A percentile compares a stretch with the other conserved stretches of the same genome.
phyloP scores from a whole-genome alignment of 2,888 invertebrate genomes.

The Nemapogon koenigi region DNA sequence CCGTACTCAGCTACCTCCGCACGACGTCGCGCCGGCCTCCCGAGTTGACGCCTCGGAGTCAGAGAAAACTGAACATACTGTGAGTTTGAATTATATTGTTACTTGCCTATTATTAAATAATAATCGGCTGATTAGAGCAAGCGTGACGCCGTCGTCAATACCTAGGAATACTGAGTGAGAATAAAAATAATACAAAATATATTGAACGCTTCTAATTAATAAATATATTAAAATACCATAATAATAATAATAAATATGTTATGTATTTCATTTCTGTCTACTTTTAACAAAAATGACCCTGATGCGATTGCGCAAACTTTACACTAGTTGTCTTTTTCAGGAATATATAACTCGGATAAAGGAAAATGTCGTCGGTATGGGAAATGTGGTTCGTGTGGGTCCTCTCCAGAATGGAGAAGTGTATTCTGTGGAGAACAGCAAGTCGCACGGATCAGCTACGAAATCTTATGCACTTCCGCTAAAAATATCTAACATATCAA shows the following conservation, averaged over 20 bases:
- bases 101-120: no score
- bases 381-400: slow-evolving; percentile 70
- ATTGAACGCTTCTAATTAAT: no score
- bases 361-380: slow-evolving; percentile 77
- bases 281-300: no score
- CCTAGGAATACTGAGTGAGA: no score
- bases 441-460: slow-evolving; percentile 34
- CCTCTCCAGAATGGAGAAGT: slow-evolving; percentile 55
- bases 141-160: no score
- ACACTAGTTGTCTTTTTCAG: no score
- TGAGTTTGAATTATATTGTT: slow-evolving; percentile 19
- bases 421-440: slow-evolving; percentile 48
- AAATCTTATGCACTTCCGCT: slow-evolving; percentile 56
- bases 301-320: no score
- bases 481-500: slow-evolving; percentile 52
- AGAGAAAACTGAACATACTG: slow-evolving; percentile 53
- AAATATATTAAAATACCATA: no score
- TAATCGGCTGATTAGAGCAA: no score
- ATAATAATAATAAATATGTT: no score
- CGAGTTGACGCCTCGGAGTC: slow-evolving; percentile 55
- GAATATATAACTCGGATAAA: slow-evolving; percentile 65
- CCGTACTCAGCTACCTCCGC: slow-evolving; percentile 84
- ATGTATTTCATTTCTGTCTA: no score
- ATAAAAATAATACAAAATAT: no score
- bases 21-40: slow-evolving; percentile 72